Evolutionary conservation across 30 jellyfish, hydroid and myxozoan genomes (phyloP).

Genomic region (Turritopsis dohrnii): DNA sequence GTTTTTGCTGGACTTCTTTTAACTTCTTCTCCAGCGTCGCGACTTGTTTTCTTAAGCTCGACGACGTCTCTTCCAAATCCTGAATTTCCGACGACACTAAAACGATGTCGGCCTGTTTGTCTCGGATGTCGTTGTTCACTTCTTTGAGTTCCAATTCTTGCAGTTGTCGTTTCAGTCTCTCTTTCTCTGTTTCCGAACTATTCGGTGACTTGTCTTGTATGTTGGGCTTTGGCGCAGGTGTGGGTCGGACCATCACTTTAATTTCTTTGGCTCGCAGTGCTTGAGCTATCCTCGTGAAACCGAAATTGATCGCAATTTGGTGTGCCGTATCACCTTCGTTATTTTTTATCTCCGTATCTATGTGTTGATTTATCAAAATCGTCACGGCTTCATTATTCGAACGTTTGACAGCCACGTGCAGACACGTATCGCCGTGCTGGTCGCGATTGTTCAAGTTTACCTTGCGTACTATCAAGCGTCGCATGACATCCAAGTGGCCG

Average conservation of each 20-base stretch:
- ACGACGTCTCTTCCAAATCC: not conserved
- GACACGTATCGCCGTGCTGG: constrained; percentile 27
- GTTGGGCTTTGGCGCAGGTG: not conserved
- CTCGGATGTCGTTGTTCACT: not conserved
- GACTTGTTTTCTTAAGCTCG: not conserved
- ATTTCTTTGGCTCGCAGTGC: not conserved
- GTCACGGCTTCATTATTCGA: constrained; percentile 11
- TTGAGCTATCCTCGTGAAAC: constrained; percentile 4
- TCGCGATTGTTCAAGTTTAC: constrained; percentile 29
- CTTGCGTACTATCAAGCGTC: constrained; percentile 13
- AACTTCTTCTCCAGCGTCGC: not conserved
- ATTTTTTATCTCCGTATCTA: constrained; percentile 18
- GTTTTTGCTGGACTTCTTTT: not conserved
- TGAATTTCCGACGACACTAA: constrained; percentile 4
- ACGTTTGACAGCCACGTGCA: constrained; percentile 36
- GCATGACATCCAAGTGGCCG: constrained; percentile 29
- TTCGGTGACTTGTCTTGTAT: not conserved
- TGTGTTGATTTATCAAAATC: not conserved
- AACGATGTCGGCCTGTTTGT: not conserved
- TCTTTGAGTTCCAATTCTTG: not conserved
- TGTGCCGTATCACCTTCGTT: constrained; percentile 23
- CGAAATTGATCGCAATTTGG: constrained; percentile 14
- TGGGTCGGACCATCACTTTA: not conserved
- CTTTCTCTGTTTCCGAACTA: not conserved
- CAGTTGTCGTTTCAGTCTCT: not conserved